Percentiles rank a stretch among this genome's conserved stretches.
Evolutionary conservation across 2,113 vertebrate species (phyloP).

Genomic region (Nanorana parkeri): DNA sequence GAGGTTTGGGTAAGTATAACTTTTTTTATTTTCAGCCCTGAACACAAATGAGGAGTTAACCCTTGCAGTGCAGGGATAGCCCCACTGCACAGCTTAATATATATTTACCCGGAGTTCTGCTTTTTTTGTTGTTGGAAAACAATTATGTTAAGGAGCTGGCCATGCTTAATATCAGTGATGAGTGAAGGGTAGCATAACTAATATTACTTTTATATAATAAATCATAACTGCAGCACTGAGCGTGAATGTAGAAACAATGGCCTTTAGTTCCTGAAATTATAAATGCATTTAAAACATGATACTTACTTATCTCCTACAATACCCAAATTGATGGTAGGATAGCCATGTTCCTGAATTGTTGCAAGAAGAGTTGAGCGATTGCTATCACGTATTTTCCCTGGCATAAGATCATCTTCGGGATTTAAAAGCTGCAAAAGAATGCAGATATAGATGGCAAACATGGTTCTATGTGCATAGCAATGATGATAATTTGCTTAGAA

Average conservation of each 20-base stretch:
- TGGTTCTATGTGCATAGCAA: no score
- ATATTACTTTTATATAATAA: background rate
- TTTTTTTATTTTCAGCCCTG: no score
- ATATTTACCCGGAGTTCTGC: no score
- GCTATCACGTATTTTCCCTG: slow-evolving; percentile 97
- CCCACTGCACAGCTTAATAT: no score
- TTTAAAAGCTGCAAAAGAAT: slow-evolving; percentile 84
- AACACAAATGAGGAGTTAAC: no score
- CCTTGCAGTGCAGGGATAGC: no score
- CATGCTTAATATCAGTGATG: no score
- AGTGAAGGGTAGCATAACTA: no score
- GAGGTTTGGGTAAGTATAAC: no score
- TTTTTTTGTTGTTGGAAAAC: no score
- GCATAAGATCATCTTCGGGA: slow-evolving; percentile 96
- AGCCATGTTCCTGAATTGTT: slow-evolving; percentile 98
- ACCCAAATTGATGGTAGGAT: slow-evolving; percentile 98
- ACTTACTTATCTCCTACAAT: slow-evolving; percentile 99
- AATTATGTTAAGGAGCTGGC: no score
- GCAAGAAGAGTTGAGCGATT: slow-evolving; percentile 96
- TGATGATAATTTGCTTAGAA: no score
- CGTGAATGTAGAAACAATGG: background rate
- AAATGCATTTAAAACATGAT: slow-evolving; percentile 21
- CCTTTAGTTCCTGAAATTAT: background rate
- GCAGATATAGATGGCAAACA: background rate
- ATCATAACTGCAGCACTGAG: background rate